Evolutionary conservation across 2,888 invertebrate species (phyloP), one percentile per base, ranked within the genome.

Genomic region (Anthophora plumipes): DNA sequence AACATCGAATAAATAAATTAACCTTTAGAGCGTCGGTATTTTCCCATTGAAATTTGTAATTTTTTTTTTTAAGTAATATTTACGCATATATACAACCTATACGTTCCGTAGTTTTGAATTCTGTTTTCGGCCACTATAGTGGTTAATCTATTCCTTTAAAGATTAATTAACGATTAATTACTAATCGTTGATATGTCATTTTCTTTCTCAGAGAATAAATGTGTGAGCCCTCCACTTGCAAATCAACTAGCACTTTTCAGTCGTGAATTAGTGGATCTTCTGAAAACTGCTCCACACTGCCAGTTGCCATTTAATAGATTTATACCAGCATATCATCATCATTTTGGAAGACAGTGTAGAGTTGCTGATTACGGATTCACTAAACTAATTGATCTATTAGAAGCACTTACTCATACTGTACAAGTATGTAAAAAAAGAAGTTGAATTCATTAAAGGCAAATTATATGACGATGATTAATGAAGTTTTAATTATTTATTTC

Each of bases 291-390:
- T 31, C 96, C 97, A 0, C 96, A 96, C 84, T 97, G 98, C 90
- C 96, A 97, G 74, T 96, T 99, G 94, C 95, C 96, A 5, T 96
- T 97, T 92, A 96, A 94, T 93, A 97, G 98, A 90, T 97, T 99
- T 85, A 98, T 99, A 89, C 99, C 99, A 2, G 97, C 98, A 1
- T 99, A 99, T 94, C 99, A 99, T 92, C 98, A 98, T 93, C 98
- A 98, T 93, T 99, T 98, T 93, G 98, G 98, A 0, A 95, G 98
- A 46, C 99, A 99, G 93, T 98, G 98, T 92, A 96, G 98, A 69
- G 98, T 99, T 0, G 98, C 98, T 9, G 98, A 98, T 94, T 99
- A 98, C 92, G 99, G 99, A n/a, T 98, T 97, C 91, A 98, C 97
- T 0, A 98, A 98, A 93, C 94, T 99, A 2, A 96, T 98, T 25